Evolutionary conservation across 2,797 vertebrate genomes (phyloP), one percentile per base, ranked within the genome.

Genomic region (Pseudopleuronectes americanus): DNA sequence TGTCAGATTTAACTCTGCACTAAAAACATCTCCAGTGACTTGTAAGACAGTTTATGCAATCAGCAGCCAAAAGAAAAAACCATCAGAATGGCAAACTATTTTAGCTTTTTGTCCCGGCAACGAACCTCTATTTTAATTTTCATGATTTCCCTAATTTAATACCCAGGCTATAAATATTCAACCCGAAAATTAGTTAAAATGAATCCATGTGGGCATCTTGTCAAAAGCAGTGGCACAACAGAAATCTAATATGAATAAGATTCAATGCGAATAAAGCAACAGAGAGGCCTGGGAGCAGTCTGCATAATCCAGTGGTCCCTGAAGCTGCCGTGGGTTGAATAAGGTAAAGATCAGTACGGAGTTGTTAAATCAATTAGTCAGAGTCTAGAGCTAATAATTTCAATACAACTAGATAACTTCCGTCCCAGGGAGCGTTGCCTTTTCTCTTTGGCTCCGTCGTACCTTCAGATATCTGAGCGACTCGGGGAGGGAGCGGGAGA

Each of bases 281-380:
- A 67, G 64, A 8, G 17, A 65, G 48, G 68, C 74, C 69, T 79
- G 43, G 21, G 63, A 26, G 55, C 63, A 22, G 62, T 41, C 65
- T 82, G 83, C 85, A 87, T 82, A 83, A 83, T 86, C 77, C 82
- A 71, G 68, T 3, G 63, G 81, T 74, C 71, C 77, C 79, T 52
- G 23, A 79, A 79, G 73, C 71, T 51, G 53, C 63, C 63, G 36
- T 7, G 64, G 58, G 77, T 70, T 85, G 67, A 82, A 64, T 53
- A 57, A 87, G 79, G 76, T 63, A 66, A 82, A 62, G 49, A 81
- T 79, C 63, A 60, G 70, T 79, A 71, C 43, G 36, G 60, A 64
- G 61, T 62, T 82, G 74, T 77, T 79, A 53, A 89, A 88, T 80
- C 61, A 77, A 85, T 88, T 82, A 89, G 75, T 87, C 71, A 76